Evolutionary conservation across 1,140 invertebrate genomes (phyloP).

Genomic region (Nasonia longicornis): DNA sequence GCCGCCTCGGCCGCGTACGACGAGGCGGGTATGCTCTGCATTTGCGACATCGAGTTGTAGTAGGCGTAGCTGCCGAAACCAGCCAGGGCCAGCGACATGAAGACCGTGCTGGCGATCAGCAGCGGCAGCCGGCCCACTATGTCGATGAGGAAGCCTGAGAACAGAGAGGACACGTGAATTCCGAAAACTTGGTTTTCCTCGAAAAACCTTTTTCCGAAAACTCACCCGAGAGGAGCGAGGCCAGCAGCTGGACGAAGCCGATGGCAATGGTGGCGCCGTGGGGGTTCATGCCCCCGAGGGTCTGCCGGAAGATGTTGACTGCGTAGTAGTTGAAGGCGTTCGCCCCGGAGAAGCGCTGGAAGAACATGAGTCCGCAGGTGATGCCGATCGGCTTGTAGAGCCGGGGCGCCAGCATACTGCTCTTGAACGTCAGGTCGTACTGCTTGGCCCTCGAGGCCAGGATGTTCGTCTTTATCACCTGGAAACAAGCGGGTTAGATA

Average conservation of each 20-base stretch:
- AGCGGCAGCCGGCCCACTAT: conserved; percentile 82
- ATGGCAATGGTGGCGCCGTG: conserved; percentile 84
- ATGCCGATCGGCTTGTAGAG: conserved; percentile 79
- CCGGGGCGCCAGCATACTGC: conserved; percentile 70
- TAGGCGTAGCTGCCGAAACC: conserved; percentile 86
- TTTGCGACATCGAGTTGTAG: conserved; percentile 72
- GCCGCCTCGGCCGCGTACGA: conserved; percentile 51
- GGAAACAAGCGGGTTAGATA: background rate
- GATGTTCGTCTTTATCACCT: conserved; percentile 68
- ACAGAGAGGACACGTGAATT: background rate
- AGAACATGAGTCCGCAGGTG: conserved; percentile 87
- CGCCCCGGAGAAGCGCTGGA: conserved; percentile 85
- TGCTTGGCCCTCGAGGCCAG: conserved; percentile 65
- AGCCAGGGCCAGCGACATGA: conserved; percentile 84
- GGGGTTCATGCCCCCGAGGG: conserved; percentile 83
- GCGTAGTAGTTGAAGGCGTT: conserved; percentile 88
- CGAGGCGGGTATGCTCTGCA: conserved; percentile 67
- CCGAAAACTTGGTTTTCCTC: too few relatives aligned
- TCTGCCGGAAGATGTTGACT: conserved; percentile 83
- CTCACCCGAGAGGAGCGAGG: conserved; percentile 78
- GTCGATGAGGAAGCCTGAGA: conserved; percentile 79
- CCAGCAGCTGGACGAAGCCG: conserved; percentile 82
- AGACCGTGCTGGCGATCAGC: conserved; percentile 82
- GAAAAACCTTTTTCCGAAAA: too few relatives aligned
- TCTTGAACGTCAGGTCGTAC: conserved; percentile 67